Percentiles rank a stretch among this genome's conserved stretches.
Evolutionary conservation across 2,797 vertebrate genomes (phyloP).

Genomic region (Squalus acanthias): DNA sequence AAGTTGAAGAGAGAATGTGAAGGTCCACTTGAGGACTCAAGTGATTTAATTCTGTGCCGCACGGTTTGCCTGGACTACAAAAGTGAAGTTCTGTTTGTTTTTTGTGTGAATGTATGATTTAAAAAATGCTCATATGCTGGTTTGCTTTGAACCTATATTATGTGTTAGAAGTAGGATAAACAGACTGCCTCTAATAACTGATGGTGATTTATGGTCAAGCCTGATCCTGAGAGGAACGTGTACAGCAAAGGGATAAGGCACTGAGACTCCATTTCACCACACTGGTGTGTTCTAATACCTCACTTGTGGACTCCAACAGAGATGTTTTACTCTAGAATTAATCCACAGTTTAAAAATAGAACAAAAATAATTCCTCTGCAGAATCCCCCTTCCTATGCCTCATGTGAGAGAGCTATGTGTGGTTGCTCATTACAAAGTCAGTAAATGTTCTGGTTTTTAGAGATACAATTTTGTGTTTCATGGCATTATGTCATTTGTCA

Average conservation of each 20-base stretch:
- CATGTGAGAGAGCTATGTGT: background rate
- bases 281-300: background rate
- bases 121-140: background rate
- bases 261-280: background rate
- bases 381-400: background rate
- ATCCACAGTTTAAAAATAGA: background rate
- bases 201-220: background rate
- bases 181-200: background rate
- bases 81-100: background rate
- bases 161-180: background rate
- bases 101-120: background rate
- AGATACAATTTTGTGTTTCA: constrained; percentile 7
- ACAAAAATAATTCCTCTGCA: background rate
- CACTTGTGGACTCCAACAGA: background rate
- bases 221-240: background rate
- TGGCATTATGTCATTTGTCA: background rate
- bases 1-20: background rate
- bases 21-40: background rate
- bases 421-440: background rate
- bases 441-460: background rate
- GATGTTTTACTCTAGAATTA: background rate
- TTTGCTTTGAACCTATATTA: background rate
- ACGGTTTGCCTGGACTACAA: background rate
- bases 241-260: background rate
- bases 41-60: background rate